A percentile compares a stretch with the other conserved stretches of the same genome.
phyloP scores from a whole-genome alignment of 2,113 vertebrate genomes.

The Centrocercus urophasianus region DNA sequence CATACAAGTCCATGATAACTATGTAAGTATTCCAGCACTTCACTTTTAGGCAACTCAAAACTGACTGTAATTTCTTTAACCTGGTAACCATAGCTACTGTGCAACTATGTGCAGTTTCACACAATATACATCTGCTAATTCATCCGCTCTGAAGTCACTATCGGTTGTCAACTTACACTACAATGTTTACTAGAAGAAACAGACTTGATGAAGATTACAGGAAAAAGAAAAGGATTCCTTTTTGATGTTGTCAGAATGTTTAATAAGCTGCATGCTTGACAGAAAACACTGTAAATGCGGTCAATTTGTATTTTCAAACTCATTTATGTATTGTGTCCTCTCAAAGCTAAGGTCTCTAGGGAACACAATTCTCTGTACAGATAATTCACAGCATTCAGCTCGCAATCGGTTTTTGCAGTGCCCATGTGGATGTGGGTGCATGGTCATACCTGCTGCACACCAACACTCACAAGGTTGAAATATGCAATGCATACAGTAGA shows the following conservation, averaged over 20 bases:
- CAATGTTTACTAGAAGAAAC: background rate
- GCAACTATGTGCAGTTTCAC: constrained; percentile 1
- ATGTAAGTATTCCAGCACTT: background rate
- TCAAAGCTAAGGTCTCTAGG: background rate
- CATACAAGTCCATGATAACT: background rate
- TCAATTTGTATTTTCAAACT: background rate
- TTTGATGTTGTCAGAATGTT: background rate
- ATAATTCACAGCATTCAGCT: background rate
- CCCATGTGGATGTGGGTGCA: fast-evolving
- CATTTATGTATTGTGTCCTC: background rate
- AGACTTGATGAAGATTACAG: background rate
- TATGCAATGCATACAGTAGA: background rate
- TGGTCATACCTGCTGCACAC: background rate
- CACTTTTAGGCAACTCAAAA: constrained; percentile 3
- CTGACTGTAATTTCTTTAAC: constrained; percentile 5
- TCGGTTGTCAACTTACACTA: background rate
- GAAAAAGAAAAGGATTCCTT: background rate
- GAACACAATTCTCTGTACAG: background rate
- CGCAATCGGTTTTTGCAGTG: background rate
- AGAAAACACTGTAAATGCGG: background rate
- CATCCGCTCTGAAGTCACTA: background rate
- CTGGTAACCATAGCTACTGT: constrained; percentile 48
- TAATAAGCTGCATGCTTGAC: background rate
- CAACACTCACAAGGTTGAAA: fast-evolving
- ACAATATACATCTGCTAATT: background rate